Evolutionary conservation across 1,140 invertebrate genomes (phyloP).

Genomic region (Prorops nasuta): DNA sequence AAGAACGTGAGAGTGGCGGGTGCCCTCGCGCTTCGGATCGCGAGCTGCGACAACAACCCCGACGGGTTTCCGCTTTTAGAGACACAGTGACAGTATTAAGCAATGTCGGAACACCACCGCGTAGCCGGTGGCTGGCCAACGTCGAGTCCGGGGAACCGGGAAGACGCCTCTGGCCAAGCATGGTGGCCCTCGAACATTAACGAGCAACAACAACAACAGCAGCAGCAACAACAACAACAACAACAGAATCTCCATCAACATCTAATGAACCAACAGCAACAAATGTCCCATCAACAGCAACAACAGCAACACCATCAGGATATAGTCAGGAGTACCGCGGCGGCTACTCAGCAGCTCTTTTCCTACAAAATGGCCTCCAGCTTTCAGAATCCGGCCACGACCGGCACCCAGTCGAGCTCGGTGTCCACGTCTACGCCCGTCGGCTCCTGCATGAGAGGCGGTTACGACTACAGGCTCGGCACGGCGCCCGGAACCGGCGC

Average conservation of each 20-base stretch:
- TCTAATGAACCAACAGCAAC: conserved; percentile 52
- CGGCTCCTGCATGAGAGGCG: conserved; percentile 51
- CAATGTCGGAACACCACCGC: conserved; percentile 54
- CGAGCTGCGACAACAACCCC: conserved; percentile 29
- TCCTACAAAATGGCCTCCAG: conserved; percentile 82
- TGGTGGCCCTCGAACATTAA: conserved; percentile 53
- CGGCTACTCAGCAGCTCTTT: conserved; percentile 73
- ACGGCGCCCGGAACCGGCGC: conserved; percentile 32
- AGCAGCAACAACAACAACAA: conserved; percentile 41
- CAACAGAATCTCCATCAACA: conserved; percentile 52
- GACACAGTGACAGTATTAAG: neutral
- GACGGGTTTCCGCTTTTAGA: neutral
- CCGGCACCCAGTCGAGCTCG: conserved; percentile 52
- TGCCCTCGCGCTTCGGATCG: conserved; percentile 40
- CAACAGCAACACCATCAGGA: conserved; percentile 54
- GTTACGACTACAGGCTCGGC: conserved; percentile 65
- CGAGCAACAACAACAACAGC: conserved; percentile 40
- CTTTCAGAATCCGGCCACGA: conserved; percentile 69
- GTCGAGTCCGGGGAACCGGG: conserved; percentile 54
- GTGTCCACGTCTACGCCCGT: conserved; percentile 54
- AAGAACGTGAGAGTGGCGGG: conserved; percentile 22
- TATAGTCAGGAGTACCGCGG: conserved; percentile 57
- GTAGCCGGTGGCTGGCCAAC: conserved; percentile 56
- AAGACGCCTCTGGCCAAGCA: conserved; percentile 56
- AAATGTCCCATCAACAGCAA: conserved; percentile 56